Evolutionary conservation across 2,797 vertebrate genomes (phyloP), one percentile per base, ranked within the genome.

Genomic region (Platalea minor): DNA sequence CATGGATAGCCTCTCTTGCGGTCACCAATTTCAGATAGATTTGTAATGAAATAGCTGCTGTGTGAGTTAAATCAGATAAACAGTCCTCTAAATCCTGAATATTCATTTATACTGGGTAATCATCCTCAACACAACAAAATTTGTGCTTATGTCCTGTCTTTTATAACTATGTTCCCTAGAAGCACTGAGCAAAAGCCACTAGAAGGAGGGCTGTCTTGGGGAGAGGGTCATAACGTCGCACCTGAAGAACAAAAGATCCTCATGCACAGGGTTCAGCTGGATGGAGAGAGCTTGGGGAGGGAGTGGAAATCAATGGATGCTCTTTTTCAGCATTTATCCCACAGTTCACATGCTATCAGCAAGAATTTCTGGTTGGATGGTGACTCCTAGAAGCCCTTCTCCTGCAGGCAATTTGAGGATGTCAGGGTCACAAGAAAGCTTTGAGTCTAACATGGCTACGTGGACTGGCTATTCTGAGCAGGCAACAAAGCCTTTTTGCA

Each of bases 191-290:
- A 5, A 90, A 43, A 69, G 13, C 26, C 54, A 26, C 39, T 29
- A 84, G 35, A 56, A 89, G 8, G 31, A 69, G 24, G 6, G 26
- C 19, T 83, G 54, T 31, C 43, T 18, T 65, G 33, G 29, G 57
- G 41, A 77, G 15, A 60, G 12, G 28, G 35, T 75, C 24, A 8
- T 17, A 14, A 11, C n/a, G 23, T 45, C 3, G 0, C 39, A 74
- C 77, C 85, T 89, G 29, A 89, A 88, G 72, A 72, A 64, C 37
- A 92, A 88, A 87, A 91, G 41, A 65, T 31, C 26, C 75, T 80
- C 64, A 50, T 35, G 57, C 41, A 60, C 13, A 57, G 43, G 37
- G 45, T 83, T 91, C 89, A 83, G 57, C 15, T 59, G 76, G 11
- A 64, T 81, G 33, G 37, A 64, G 51, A 53, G n/a, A 73, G 50